Percentiles rank a stretch among this genome's conserved stretches.
phyloP scores from a whole-genome alignment of 2,888 invertebrate genomes.

The Agriopis marginaria region DNA sequence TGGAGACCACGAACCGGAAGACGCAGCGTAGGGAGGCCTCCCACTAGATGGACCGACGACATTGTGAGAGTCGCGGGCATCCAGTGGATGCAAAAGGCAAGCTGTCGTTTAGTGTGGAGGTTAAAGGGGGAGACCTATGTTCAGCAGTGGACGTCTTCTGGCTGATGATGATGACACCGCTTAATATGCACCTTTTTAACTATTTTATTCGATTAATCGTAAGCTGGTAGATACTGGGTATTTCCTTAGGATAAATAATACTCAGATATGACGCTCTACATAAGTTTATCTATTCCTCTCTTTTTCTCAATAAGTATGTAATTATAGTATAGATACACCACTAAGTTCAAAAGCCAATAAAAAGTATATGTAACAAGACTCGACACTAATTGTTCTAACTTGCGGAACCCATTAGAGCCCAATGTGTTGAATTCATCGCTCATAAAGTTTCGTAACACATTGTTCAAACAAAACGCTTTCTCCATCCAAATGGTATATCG shows the following conservation, averaged over 20 bases:
- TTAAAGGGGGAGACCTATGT: no score
- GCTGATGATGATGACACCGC: no score
- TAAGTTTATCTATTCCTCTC: not conserved
- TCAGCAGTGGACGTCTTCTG: no score
- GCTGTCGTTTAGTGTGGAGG: no score
- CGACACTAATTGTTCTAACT: slow-evolving; percentile 25
- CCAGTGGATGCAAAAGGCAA: no score
- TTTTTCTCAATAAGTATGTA: not conserved
- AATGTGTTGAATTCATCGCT: slow-evolving; percentile 43
- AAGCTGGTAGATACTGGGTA: not conserved
- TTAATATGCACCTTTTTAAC: not conserved
- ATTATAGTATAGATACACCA: not conserved
- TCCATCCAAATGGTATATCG: slow-evolving; percentile 40
- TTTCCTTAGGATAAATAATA: not conserved
- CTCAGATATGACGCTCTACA: not conserved
- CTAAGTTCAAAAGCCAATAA: slow-evolving; percentile 15
- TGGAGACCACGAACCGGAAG: no score
- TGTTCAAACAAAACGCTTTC: slow-evolving; percentile 46
- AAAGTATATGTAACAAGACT: slow-evolving; percentile 19
- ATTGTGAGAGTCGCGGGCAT: no score
- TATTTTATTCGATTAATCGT: slow-evolving; percentile 3
- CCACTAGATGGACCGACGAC: no score
- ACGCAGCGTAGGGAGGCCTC: no score
- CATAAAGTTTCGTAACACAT: slow-evolving; percentile 40
- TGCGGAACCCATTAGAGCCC: slow-evolving; percentile 19